Evolutionary conservation across 64 coral and sea anemone genomes (phyloP).

Genomic region (Platygyra sinensis): DNA sequence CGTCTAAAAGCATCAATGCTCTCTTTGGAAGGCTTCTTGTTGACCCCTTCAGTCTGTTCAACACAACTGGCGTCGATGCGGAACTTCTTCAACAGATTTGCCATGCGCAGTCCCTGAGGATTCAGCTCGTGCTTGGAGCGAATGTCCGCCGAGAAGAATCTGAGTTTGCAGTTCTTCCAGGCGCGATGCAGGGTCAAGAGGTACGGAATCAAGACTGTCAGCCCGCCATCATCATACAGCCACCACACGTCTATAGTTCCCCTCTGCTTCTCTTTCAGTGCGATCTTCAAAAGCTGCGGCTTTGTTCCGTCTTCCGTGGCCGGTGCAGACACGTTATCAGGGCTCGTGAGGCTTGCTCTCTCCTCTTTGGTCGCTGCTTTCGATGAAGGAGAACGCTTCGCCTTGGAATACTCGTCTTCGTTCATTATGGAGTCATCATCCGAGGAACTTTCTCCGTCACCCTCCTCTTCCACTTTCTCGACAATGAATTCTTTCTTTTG

Average conservation of each 20-base stretch:
- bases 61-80: constrained; percentile 76
- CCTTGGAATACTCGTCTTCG: constrained; percentile 26
- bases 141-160: constrained; percentile 74
- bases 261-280: constrained; percentile 65
- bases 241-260: constrained; percentile 93
- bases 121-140: constrained; percentile 69
- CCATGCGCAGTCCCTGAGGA: constrained; percentile 61
- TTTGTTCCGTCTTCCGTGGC: constrained; percentile 6
- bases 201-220: constrained; percentile 79
- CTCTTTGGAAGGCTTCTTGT: constrained; percentile 61
- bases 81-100: constrained; percentile 87
- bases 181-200: constrained; percentile 72
- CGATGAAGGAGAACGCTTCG: neutral
- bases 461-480: neutral
- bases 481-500: constrained; percentile 27
- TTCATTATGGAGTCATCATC: neutral
- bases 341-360: constrained; percentile 22
- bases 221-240: constrained; percentile 86
- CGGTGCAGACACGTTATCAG: constrained; percentile 19
- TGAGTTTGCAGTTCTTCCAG: constrained; percentile 77
- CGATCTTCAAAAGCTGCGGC: constrained; percentile 18
- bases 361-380: neutral
- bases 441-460: neutral
- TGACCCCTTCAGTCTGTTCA: constrained; percentile 46
- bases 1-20: constrained; percentile 80